Evolutionary conservation across 2,113 vertebrate genomes (phyloP), one percentile per base, ranked within the genome.

Genomic region (Alligator mississippiensis): DNA sequence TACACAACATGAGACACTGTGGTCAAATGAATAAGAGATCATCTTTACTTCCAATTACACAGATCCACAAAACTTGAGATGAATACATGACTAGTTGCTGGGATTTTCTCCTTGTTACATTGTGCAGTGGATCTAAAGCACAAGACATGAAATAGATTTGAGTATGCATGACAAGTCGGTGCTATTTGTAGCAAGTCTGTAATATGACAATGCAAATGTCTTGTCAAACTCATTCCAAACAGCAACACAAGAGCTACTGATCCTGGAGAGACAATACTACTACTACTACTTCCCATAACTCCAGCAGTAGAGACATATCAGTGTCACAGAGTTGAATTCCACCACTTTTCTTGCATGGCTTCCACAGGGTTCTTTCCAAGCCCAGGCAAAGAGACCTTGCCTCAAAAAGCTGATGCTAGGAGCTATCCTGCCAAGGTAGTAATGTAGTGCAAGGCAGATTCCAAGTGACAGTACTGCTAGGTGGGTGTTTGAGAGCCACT

Each of bases 251-350:
- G 18, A 30, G 27, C 54, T 24, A 6, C 11, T 12, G 0, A 1
- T 3, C 30, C 14, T 13, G 10, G 28, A 72, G 82, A 6, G 22
- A 34, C 34, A 34, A 34, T 34, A 74, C 18, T 1, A 47, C n/a
- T 28, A 82, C 57, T 62, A 75, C 27, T 62, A 0, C 27, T 17
- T 77, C 75, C 14, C 25, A 0, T 1, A 15, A 22, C 0, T 0
- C 0, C 25, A 11, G 1, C 18, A 27, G 14, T 38, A 75, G 58
- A 74, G 21, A 54, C 58, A 16, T 0, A 0, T 57, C 3, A 1
- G 59, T 5, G 4, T 68, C 66, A 30, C 17, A 27, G 21, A 24
- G 19, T 14, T 72, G 70, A 34, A 38, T 19, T 38, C 70, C 13
- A 24, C 34, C 70, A 24, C 34, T 22, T 11, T 72, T 30, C 21